Base-by-base conservation (phyloP, 2,113 vertebrate species). In the Hoplias malabaricus region DNA sequence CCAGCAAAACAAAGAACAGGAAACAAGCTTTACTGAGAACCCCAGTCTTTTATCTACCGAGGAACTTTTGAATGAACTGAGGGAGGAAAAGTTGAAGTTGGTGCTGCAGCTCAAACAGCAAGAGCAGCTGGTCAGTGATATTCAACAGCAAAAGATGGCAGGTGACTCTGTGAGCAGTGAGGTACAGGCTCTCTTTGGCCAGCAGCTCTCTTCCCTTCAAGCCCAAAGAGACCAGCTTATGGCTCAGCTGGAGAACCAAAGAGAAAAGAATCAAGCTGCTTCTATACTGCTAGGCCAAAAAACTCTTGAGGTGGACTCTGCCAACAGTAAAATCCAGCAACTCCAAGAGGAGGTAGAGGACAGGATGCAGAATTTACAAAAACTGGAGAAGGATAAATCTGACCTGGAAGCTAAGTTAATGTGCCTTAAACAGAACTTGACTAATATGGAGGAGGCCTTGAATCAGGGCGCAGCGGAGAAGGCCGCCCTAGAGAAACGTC, bases 371-470 rank as follows among this genome's bases (percentile, higher is more conserved):
- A 53, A 74, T 25, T 67, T 94, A 73, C 69, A 88, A 5, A 65
- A 56, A 23, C 59, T 88, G 8, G 56, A 89, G 78, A 84, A 88
- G 43, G 90, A 90, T 65, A 94, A 90, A 69, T n/a, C 29, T 2
- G 85, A 87, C n/a, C 77, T 95, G 66, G 87, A 88, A 82, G 86
- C 87, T 38, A 88, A 84, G 67, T 57, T 96, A 0, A 38, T 61
- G 67, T 79, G 1, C 1, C n/a, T 92, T 76, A 88, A 82, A 80
- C 73, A 87, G 33, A 90, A 88, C 77, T 59, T 91, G 27, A 50
- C 43, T 21, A 83, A 77, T 56, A 71, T 88, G 14, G 90, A 92
- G 74, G 89, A 91, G 74, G 84, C 87, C 4, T 86, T 93, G 25
- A 57, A 81, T 78, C 84, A 87, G 57, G 79, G 83, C 2, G 38